Percentiles rank a stretch among this genome's conserved stretches.
These are phyloP conservation scores for Drosophila pectinifera DNA, from an alignment of 1,140 invertebrate genomes.

Conservation along the genomic window DNA sequence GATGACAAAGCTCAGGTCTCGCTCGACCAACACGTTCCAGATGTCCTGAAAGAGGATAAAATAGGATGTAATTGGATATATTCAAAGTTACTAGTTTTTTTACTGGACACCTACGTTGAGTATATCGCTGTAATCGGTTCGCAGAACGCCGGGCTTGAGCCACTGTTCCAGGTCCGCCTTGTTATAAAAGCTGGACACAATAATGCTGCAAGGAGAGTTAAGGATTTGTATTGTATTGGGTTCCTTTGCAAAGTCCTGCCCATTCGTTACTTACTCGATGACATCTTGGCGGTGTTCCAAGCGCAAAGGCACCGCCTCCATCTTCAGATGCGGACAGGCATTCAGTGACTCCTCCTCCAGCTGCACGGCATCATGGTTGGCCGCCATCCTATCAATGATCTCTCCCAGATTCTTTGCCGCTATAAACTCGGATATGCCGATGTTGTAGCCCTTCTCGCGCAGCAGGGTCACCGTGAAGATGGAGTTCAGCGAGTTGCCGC, in stretches of 20 bases:
- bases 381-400: constrained; percentile 87
- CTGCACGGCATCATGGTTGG: constrained; percentile 64
- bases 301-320: constrained; percentile 87
- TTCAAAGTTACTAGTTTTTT: too few relatives aligned
- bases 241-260: fast-evolving
- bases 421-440: constrained; percentile 93
- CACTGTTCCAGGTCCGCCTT: constrained; percentile 93
- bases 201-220: constrained; percentile 88
- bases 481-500: constrained; percentile 94
- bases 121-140: constrained; percentile 88
- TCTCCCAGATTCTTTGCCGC: constrained; percentile 89
- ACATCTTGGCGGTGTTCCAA: constrained; percentile 88
- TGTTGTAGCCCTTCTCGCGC: constrained; percentile 91
- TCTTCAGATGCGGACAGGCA: constrained; percentile 84
- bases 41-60: constrained; percentile 76
- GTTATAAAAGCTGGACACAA: constrained; percentile 92
- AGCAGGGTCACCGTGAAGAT: constrained; percentile 92
- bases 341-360: constrained; percentile 68
- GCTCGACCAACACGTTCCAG: constrained; percentile 89
- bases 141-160: constrained; percentile 88
- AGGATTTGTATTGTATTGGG: background rate
- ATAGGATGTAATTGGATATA: too few relatives aligned
- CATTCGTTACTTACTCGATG: constrained; percentile 85
- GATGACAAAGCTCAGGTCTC: constrained; percentile 90
- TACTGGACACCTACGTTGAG: constrained; percentile 86